Evolutionary conservation across 2,797 vertebrate species (phyloP).

Genomic region (Toxotes lorentzi): DNA sequence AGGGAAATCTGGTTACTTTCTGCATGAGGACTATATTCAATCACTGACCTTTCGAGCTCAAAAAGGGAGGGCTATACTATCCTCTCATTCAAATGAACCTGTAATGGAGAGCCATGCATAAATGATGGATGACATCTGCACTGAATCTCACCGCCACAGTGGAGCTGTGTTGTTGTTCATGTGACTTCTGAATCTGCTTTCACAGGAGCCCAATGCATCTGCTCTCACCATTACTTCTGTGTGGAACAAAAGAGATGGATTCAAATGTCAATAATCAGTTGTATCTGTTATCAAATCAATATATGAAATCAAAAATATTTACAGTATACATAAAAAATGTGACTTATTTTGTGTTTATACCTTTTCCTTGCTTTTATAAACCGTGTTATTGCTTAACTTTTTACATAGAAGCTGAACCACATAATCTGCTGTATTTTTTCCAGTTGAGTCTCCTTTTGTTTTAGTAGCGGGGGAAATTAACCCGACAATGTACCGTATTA

Average conservation of each 20-base stretch:
- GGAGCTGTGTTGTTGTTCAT: constrained; percentile 27
- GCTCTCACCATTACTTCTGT: constrained; percentile 4
- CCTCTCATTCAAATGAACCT: constrained; percentile 80
- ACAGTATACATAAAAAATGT: background rate
- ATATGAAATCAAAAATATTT: background rate
- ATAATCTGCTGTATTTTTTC: background rate
- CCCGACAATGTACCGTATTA: background rate
- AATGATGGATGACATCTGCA: constrained; percentile 80
- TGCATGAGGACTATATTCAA: constrained; percentile 77
- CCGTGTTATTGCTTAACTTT: background rate
- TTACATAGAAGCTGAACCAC: background rate
- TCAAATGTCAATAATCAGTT: background rate
- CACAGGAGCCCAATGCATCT: constrained; percentile 28
- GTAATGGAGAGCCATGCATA: constrained; percentile 79
- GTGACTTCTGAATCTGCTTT: constrained; percentile 50
- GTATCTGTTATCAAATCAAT: background rate
- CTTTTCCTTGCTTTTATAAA: background rate
- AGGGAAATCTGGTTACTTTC: constrained; percentile 73
- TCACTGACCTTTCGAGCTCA: constrained; percentile 81
- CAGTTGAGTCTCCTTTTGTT: background rate
- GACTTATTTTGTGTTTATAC: background rate
- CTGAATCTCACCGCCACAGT: constrained; percentile 63
- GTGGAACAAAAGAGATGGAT: background rate
- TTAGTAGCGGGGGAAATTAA: background rate
- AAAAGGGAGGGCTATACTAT: constrained; percentile 53